Evolutionary conservation across 2,113 vertebrate species (phyloP), one percentile per base, ranked within the genome.

Genomic region (Apteryx owenii): DNA sequence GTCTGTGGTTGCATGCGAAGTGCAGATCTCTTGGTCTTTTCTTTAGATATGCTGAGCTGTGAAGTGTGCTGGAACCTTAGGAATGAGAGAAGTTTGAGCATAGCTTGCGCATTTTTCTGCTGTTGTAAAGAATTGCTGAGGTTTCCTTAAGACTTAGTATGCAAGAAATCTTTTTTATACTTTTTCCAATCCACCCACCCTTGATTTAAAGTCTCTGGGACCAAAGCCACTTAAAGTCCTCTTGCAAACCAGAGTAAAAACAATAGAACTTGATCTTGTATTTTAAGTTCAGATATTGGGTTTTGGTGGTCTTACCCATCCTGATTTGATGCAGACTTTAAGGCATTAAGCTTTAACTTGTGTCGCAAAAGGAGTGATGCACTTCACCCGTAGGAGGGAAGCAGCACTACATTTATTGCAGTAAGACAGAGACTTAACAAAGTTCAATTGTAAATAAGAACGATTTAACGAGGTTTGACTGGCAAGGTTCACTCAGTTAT

Each of bases 51-150:
- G 40, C n/a, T 85, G 38, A 75, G 18, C 58, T 75, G 2, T 66
- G 54, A 53, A 20, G 21, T 48, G 28, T 76, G 70, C 25, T 88
- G 69, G 38, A 66, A n/a, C 18, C 82, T 61, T 1, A 25, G 17
- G 2, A 8, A 36, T 87, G n/a, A 48, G 71, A 83, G 23, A 77
- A 7, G 21, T 68, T 87, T 91, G 58, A 86, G 17, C 56, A 48
- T 11, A 58, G 20, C 25, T 89, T 51, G 20, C 25, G 11, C 33
- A 38, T 66, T 76, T 79, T 88, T 85, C 9, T 76, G 42, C 38
- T 72, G 76, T 33, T 79, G 8, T 91, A 56, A 75, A 87, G 53
- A 64, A 44, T 70, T 83, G 28, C 25, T 92, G 84, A 90, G 31
- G 48, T 76, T 93, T 91, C 80, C 33, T 65, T 46, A 58, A 85